Percentiles rank a stretch among this genome's conserved stretches.
phyloP scores from a whole-genome alignment of 2,113 vertebrate genomes.

The Serinus canaria region DNA sequence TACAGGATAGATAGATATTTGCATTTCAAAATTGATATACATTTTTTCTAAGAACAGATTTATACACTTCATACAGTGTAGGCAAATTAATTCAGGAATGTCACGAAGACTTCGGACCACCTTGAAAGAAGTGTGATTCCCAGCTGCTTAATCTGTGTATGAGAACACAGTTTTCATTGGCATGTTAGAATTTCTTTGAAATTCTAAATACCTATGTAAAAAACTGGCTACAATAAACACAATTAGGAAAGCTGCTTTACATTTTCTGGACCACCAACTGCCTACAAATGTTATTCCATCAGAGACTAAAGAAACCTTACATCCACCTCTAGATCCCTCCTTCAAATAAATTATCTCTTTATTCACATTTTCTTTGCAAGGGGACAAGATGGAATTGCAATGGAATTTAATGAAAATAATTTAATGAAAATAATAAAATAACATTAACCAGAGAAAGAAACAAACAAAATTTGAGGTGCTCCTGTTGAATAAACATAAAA shows the following conservation, averaged over 20 bases:
- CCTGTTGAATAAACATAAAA: not conserved
- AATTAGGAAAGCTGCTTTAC: not conserved
- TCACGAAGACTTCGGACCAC: fast-evolving
- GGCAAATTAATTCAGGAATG: not conserved
- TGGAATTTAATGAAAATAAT: not conserved
- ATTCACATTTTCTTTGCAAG: not conserved
- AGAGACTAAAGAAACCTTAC: not conserved
- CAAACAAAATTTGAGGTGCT: not conserved
- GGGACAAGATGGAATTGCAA: not conserved
- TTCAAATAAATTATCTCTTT: not conserved
- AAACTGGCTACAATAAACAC: not conserved
- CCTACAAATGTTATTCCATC: not conserved
- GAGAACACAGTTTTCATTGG: not conserved
- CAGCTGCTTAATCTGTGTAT: not conserved
- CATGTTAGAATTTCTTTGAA: not conserved
- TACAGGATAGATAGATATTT: not conserved
- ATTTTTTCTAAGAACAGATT: not conserved
- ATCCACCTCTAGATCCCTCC: not conserved
- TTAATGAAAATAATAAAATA: too few species aligned
- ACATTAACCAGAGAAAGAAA: not conserved
- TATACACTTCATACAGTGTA: not conserved
- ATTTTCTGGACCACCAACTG: not conserved
- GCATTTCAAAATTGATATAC: not conserved
- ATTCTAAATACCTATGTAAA: not conserved
- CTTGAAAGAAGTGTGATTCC: not conserved